Percentiles rank a stretch among this genome's conserved stretches.
Conservation (phyloP, 2,113 vertebrate species). For the Nerophis lumbriciformis region DNA sequence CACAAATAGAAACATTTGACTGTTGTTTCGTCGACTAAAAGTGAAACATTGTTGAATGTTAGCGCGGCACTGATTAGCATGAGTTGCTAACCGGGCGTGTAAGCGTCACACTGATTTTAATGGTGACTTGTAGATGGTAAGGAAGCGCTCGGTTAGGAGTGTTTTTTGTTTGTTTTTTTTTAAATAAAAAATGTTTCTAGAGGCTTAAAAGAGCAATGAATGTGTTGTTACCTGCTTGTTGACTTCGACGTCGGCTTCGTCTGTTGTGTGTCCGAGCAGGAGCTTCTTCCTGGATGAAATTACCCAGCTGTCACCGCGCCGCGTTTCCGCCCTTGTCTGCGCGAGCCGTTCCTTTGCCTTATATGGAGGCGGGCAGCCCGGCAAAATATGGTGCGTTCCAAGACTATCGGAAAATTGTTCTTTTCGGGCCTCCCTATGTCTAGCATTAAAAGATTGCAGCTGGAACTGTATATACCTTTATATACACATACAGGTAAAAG, state of each 20-base stretch:
- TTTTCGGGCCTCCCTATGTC: no score
- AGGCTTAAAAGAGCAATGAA: background rate
- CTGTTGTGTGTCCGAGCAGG: slow-evolving; percentile 7
- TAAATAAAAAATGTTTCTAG: no score
- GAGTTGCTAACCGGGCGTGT: slow-evolving; percentile 19
- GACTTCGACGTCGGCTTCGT: slow-evolving; percentile 4
- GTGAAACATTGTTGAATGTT: background rate
- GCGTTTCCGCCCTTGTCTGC: slow-evolving; percentile 66
- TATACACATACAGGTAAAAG: no score
- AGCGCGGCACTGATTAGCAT: background rate
- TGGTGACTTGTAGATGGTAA: slow-evolving; percentile 16
- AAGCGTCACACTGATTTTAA: slow-evolving; percentile 33
- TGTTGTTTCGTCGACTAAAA: background rate
- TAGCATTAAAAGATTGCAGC: no score
- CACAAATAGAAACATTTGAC: background rate
- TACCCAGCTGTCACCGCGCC: slow-evolving; percentile 70
- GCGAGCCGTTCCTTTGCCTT: slow-evolving; percentile 69
- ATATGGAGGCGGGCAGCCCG: slow-evolving; percentile 64
- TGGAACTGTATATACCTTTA: no score
- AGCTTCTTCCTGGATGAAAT: slow-evolving; percentile 55
- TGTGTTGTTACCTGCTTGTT: slow-evolving; percentile 46
- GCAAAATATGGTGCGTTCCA: background rate
- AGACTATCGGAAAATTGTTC: no score
- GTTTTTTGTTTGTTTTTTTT: background rate
- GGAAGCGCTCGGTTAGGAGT: background rate